Conservation (phyloP, 2,113 vertebrate species). For the Calyptommatus sinebrachiatus region DNA sequence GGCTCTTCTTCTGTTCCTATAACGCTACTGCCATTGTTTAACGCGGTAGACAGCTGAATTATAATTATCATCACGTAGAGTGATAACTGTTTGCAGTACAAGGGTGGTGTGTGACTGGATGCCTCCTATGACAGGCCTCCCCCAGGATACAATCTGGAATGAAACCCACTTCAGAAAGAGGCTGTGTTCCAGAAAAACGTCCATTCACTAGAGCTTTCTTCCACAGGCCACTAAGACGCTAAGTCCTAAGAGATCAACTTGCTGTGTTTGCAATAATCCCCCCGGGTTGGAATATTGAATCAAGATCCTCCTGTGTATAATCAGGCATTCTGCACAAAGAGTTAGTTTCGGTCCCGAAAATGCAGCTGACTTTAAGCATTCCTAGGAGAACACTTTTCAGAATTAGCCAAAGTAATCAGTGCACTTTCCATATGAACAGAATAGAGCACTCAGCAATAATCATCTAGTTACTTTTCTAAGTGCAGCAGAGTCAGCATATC, state of each 20-base stretch:
- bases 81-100: too few relatives aligned
- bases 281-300: neutral
- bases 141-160: neutral
- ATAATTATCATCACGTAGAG: neutral
- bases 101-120: neutral
- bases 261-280: neutral
- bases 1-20: too few relatives aligned
- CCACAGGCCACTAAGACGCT: neutral
- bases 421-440: slow-evolving; percentile 3
- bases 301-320: neutral
- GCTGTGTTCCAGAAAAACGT: neutral
- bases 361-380: neutral
- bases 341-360: neutral
- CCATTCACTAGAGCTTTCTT: neutral
- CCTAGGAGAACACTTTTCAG: slow-evolving; percentile 1
- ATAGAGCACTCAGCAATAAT: slow-evolving; percentile 13
- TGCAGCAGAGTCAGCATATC: neutral
- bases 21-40: neutral
- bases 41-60: neutral
- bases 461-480: neutral
- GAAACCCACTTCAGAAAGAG: too few relatives aligned
- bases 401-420: neutral
- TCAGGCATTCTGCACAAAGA: neutral
- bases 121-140: neutral
- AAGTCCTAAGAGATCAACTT: neutral